phyloP scores from a whole-genome alignment of 1,140 invertebrate species.

The Neocloeon triangulifer region DNA sequence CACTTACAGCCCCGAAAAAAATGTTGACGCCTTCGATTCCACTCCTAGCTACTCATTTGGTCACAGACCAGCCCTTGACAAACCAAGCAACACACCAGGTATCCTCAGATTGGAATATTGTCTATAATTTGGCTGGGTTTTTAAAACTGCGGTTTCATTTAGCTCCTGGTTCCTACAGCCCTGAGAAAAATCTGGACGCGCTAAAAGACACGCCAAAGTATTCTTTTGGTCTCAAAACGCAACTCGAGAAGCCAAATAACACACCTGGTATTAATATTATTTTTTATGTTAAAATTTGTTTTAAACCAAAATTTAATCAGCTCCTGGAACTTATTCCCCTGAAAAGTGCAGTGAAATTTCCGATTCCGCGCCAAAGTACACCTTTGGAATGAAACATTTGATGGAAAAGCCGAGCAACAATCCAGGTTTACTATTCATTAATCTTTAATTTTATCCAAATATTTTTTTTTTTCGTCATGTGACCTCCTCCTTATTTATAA shows the following conservation, averaged over 20 bases:
- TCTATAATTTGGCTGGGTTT: too few relatives aligned
- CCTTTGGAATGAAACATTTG: constrained; percentile 23
- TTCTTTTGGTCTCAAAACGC: constrained; percentile 37
- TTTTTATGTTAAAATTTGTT: too few relatives aligned
- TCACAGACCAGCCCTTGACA: constrained; percentile 17
- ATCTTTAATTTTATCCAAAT: too few relatives aligned
- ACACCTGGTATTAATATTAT: constrained; percentile 29
- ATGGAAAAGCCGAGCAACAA: constrained; percentile 18
- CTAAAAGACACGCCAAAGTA: constrained; percentile 41
- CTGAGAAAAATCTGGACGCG: too few relatives aligned
- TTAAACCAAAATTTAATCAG: too few relatives aligned
- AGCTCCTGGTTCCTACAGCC: too few relatives aligned
- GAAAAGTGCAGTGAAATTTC: constrained; percentile 8
- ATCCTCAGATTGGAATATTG: too few relatives aligned
- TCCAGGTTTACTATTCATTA: too few relatives aligned
- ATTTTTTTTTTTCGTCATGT: too few relatives aligned
- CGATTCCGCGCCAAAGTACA: constrained; percentile 20
- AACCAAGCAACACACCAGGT: constrained; percentile 27
- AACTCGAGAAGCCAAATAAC: constrained; percentile 24
- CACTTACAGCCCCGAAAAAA: constrained; percentile 6
- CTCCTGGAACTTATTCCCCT: constrained; percentile 6
- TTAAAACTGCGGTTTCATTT: too few relatives aligned
- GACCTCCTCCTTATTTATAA: too few relatives aligned
- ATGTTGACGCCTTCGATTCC: constrained; percentile 10
- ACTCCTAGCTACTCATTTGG: constrained; percentile 28